Evolutionary conservation across 2,888 invertebrate species (phyloP).

Genomic region (Drosophila monieri): DNA sequence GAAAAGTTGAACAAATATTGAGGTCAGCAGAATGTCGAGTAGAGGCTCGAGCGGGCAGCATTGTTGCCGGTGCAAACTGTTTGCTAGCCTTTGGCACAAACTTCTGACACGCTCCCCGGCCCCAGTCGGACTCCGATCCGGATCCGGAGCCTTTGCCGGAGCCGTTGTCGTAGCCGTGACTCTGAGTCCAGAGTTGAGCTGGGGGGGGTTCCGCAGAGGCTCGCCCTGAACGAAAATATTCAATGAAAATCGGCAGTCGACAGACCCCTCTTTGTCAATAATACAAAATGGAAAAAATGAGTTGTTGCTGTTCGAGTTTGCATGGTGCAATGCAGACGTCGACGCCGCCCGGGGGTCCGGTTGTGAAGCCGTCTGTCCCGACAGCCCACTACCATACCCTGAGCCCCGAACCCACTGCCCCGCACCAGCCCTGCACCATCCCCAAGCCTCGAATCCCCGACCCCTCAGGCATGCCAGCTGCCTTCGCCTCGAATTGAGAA

Average conservation of each 20-base stretch:
- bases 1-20: conserved; percentile 75
- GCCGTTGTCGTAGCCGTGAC: conserved; percentile 21
- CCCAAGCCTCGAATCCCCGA: conserved; percentile 1
- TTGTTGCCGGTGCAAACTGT: conserved; percentile 59
- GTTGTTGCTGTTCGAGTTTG: conserved; percentile 41
- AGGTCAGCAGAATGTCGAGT: conserved; percentile 69
- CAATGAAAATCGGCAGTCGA: conserved; percentile 65
- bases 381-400: conserved; percentile 4
- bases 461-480: conserved; percentile 10
- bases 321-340: conserved; percentile 61
- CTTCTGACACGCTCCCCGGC: conserved; percentile 59
- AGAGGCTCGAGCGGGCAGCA: conserved; percentile 15
- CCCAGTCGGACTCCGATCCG: neutral
- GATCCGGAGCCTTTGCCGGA: conserved; percentile 8
- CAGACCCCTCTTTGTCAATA: conserved; percentile 64
- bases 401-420: conserved; percentile 5
- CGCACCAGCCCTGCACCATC: neutral
- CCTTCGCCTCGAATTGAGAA: conserved; percentile 59
- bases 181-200: conserved; percentile 9
- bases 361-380: conserved; percentile 18
- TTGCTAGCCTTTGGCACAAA: conserved; percentile 72
- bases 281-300: conserved; percentile 42
- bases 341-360: conserved; percentile 36
- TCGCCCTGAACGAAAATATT: conserved; percentile 52
- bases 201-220: neutral